phyloP scores from a whole-genome alignment of 2,888 invertebrate genomes.

The Cantharis rustica region DNA sequence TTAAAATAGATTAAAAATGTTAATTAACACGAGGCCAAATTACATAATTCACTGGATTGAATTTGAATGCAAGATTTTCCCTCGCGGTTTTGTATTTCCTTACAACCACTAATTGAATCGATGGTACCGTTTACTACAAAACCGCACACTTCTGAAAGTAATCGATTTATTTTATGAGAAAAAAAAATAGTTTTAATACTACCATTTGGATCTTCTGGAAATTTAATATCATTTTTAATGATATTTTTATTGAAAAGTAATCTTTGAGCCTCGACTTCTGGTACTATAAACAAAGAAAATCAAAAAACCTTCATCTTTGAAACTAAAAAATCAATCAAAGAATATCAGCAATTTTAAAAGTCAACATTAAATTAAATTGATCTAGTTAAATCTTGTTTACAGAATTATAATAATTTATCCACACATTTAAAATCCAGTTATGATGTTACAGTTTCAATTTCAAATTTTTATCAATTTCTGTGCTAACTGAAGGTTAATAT shows the following conservation, averaged over 20 bases:
- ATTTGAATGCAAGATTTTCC: background rate
- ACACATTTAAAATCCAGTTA: background rate
- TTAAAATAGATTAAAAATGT: background rate
- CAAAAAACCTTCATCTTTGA: background rate
- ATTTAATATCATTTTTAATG: background rate
- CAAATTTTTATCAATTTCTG: background rate
- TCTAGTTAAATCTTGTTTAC: background rate
- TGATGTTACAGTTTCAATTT: background rate
- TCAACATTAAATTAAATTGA: background rate
- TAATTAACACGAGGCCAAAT: background rate
- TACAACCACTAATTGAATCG: background rate
- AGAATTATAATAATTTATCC: background rate
- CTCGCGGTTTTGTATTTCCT: background rate
- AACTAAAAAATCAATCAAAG: background rate
- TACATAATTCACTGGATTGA: background rate
- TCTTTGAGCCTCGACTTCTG: slow-evolving; percentile 1
- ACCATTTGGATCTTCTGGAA: background rate
- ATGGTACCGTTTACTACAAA: background rate
- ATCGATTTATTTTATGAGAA: background rate
- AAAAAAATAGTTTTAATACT: background rate
- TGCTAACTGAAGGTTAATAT: background rate
- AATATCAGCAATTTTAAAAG: background rate
- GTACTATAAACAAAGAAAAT: slow-evolving; percentile 4
- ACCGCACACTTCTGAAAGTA: background rate
- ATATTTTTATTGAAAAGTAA: background rate